Evolutionary conservation across 2,888 invertebrate species (phyloP).

Genomic region (Lydus trimaculatus): DNA sequence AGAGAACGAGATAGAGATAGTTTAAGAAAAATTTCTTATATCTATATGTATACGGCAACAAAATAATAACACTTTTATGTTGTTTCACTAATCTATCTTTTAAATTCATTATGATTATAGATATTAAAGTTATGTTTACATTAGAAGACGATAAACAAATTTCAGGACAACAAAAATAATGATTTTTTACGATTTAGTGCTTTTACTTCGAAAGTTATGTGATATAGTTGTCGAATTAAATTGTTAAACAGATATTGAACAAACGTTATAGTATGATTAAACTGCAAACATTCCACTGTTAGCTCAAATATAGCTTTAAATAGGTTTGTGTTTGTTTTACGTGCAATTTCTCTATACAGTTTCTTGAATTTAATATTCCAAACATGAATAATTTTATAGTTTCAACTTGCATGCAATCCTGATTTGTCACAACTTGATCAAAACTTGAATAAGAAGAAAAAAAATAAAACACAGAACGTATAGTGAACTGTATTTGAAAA

Average conservation of each 20-base stretch:
- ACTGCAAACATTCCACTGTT: background rate
- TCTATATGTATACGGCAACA: background rate
- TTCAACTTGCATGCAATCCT: background rate
- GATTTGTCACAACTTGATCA: background rate
- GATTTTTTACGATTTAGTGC: too few relatives aligned
- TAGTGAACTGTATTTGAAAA: background rate
- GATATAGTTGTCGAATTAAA: background rate
- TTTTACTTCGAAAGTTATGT: too few relatives aligned
- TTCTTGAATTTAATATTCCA: background rate
- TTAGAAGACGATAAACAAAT: background rate
- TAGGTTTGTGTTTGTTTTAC: constrained; percentile 1
- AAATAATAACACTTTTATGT: background rate
- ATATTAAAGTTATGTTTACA: background rate
- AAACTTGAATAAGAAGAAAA: background rate
- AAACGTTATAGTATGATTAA: background rate
- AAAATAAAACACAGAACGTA: background rate
- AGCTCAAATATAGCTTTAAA: background rate
- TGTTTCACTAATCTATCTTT: background rate
- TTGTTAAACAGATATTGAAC: background rate
- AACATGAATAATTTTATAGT: background rate
- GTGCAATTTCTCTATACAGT: background rate
- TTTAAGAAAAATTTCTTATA: background rate
- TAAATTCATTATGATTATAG: background rate
- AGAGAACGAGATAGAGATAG: background rate
- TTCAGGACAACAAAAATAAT: too few relatives aligned